These are phyloP conservation scores for Bubo bubo DNA, from an alignment of 2,113 vertebrate species.

Conservation along the genomic window DNA sequence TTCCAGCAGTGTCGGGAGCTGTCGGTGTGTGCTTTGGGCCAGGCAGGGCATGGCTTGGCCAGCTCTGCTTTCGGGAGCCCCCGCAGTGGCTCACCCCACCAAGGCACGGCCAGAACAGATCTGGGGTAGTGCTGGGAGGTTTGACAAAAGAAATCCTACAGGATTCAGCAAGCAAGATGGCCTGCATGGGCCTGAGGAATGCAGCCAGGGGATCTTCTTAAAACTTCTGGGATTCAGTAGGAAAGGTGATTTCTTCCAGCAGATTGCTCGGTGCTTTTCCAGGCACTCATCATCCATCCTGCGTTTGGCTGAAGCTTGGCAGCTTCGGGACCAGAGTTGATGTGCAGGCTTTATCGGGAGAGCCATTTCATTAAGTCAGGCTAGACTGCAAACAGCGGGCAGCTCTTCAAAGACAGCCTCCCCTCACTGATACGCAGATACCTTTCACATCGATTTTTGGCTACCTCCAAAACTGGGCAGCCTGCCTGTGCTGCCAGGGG, in stretches of 20 bases:
- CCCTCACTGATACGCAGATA: neutral
- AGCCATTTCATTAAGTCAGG: neutral
- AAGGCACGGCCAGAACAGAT: neutral
- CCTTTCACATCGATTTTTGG: fast-evolving
- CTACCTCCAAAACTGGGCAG: neutral
- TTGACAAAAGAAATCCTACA: neutral
- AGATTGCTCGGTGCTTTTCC: neutral
- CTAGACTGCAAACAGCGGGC: neutral
- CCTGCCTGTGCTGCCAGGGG: neutral
- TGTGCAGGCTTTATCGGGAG: neutral
- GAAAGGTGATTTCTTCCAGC: neutral
- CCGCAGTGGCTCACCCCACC: neutral
- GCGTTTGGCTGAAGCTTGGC: neutral
- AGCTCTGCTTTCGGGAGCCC: neutral
- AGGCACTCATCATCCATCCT: fast-evolving
- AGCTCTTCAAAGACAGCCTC: neutral
- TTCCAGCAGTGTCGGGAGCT: neutral
- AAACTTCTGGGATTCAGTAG: neutral
- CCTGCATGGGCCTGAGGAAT: neutral
- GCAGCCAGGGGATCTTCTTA: neutral
- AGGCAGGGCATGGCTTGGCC: neutral
- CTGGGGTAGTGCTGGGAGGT: neutral
- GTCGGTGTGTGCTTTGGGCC: neutral
- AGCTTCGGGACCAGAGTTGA: neutral
- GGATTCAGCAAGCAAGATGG: neutral